Evolutionary conservation across 2,888 invertebrate genomes (phyloP).

Genomic region (Spialia ferax): DNA sequence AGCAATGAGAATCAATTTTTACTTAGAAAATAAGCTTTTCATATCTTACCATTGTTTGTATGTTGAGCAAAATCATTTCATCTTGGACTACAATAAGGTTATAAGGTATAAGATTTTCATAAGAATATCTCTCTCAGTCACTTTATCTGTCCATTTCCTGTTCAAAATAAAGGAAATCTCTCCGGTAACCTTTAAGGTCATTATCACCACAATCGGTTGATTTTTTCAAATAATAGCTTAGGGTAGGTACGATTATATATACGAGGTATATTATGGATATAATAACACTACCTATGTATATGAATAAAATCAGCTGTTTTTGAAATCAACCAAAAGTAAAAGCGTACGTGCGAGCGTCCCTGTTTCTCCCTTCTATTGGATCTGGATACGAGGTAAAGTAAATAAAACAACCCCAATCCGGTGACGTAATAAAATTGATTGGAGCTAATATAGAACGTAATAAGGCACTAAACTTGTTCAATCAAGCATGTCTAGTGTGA

Average conservation of each 20-base stretch:
- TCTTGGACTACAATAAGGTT: not conserved
- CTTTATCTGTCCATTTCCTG: not conserved
- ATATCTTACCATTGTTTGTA: too few relatives aligned
- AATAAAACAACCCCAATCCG: constrained; percentile 38
- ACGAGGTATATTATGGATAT: too few relatives aligned
- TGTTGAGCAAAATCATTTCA: not conserved
- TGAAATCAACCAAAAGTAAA: not conserved
- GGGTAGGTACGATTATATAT: too few relatives aligned
- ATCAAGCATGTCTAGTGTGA: constrained; percentile 73
- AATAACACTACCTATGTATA: not conserved
- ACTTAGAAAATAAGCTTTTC: too few relatives aligned
- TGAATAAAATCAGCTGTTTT: not conserved
- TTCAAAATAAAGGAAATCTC: not conserved
- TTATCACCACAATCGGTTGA: not conserved
- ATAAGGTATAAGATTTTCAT: not conserved
- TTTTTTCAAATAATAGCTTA: not conserved
- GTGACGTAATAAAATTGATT: constrained; percentile 50
- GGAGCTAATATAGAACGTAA: constrained; percentile 51
- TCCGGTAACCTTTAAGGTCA: not conserved
- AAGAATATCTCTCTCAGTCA: not conserved
- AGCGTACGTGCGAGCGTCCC: not conserved
- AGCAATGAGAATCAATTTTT: too few relatives aligned
- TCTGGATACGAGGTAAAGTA: constrained; percentile 20
- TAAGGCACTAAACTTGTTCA: constrained; percentile 62
- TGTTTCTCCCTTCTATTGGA: constrained; percentile 23